Conservation (phyloP, 2,888 invertebrate genomes). For the Drosophila histrio region DNA sequence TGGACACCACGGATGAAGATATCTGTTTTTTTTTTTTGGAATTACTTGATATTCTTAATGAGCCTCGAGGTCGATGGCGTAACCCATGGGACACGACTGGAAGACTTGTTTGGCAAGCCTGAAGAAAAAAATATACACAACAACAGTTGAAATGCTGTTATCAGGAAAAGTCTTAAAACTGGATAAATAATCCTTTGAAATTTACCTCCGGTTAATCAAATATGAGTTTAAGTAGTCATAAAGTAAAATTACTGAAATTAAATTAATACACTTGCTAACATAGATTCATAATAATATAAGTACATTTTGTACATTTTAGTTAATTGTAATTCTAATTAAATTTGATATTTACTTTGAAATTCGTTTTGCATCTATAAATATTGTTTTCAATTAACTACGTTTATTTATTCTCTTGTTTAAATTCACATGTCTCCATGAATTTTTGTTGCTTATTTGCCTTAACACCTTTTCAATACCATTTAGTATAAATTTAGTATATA, state of each 20-base stretch:
- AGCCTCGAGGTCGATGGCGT: slow-evolving; percentile 2
- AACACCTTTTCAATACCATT: background rate
- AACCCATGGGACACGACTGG: background rate
- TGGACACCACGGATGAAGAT: slow-evolving; percentile 19
- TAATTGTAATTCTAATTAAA: background rate
- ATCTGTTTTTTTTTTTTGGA: slow-evolving; percentile 15
- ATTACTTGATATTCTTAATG: slow-evolving; percentile 45
- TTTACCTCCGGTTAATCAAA: background rate
- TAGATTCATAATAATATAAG: background rate
- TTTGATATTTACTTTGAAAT: background rate
- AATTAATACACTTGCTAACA: no score
- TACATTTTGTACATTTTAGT: background rate
- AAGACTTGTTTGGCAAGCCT: background rate
- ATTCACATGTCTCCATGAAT: background rate
- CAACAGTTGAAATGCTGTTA: slow-evolving; percentile 1
- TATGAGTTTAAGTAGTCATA: no score
- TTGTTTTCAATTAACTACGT: background rate
- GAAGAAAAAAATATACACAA: background rate
- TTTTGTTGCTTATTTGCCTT: background rate
- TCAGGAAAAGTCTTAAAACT: background rate
- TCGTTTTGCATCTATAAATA: background rate
- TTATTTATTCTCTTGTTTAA: background rate
- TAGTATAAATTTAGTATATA: background rate
- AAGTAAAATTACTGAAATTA: no score
- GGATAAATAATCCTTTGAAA: background rate